Conservation (phyloP, 2,113 vertebrate genomes). For the Chaetodon trifascialis region DNA sequence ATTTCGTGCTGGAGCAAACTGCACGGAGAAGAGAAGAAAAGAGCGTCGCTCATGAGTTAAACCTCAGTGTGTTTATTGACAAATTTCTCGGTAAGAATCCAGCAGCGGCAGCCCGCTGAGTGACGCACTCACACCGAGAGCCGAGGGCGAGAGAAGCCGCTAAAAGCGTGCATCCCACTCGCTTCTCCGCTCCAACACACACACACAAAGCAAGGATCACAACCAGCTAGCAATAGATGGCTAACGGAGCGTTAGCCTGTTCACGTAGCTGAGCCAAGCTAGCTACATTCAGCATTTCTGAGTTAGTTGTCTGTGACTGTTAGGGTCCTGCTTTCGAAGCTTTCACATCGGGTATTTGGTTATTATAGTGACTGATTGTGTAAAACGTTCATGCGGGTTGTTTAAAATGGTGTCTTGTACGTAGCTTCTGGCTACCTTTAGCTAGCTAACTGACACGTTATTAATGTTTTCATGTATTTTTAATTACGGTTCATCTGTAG, state of each 20-base stretch:
- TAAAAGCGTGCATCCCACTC: slow-evolving; percentile 19
- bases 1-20: slow-evolving; percentile 58
- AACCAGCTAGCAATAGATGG: slow-evolving; percentile 41
- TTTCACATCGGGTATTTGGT: not conserved
- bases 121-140: slow-evolving; percentile 14
- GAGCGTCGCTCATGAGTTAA: slow-evolving; percentile 57
- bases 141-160: slow-evolving; percentile 22
- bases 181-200: slow-evolving; percentile 30
- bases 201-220: slow-evolving; percentile 34
- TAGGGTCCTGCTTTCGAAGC: not conserved
- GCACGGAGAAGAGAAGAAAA: slow-evolving; percentile 23
- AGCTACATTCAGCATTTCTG: not conserved
- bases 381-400: not conserved
- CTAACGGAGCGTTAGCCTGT: slow-evolving; percentile 52
- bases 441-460: not conserved
- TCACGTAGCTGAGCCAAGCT: slow-evolving; percentile 1
- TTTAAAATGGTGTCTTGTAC: not conserved
- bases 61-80: slow-evolving; percentile 69
- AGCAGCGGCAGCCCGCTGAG: slow-evolving; percentile 38
- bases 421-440: not conserved
- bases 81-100: slow-evolving; percentile 76
- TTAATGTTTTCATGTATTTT: not conserved
- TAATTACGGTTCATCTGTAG: not conserved
- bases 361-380: not conserved
- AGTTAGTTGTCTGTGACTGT: slow-evolving; percentile 8